Conservation (phyloP, 1,140 invertebrate species). For the Euglossa dilemma region DNA sequence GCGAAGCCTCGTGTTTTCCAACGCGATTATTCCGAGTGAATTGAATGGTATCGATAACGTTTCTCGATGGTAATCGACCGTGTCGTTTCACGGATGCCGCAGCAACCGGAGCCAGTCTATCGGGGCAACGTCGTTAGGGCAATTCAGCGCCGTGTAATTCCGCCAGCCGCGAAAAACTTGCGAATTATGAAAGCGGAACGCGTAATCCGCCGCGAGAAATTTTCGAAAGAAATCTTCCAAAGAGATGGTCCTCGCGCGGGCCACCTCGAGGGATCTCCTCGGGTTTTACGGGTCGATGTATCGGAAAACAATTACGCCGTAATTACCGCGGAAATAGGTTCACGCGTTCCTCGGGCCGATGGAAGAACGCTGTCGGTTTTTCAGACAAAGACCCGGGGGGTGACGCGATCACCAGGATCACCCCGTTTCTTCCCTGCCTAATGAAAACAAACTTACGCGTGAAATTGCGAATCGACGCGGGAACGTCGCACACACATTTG, state of each 20-base stretch:
- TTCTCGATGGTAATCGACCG: conserved; percentile 4
- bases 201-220: no score
- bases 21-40: conserved; percentile 8
- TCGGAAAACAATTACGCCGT: conserved; percentile 26
- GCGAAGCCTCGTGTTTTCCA: neutral
- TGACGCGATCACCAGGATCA: conserved; percentile 4
- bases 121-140: neutral
- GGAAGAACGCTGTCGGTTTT: neutral
- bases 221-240: no score
- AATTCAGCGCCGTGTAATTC: no score
- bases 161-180: neutral
- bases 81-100: neutral
- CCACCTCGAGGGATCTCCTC: neutral
- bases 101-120: no score
- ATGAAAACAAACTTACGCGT: conserved; percentile 11
- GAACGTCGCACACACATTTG: conserved; percentile 12
- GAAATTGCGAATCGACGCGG: conserved; percentile 6
- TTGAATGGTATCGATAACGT: conserved; percentile 25
- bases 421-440: neutral
- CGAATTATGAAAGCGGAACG: no score
- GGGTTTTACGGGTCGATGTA: conserved; percentile 4
- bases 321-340: conserved; percentile 7
- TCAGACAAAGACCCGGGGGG: neutral
- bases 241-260: neutral
- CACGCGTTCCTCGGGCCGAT: neutral